A percentile compares a stretch with the other conserved stretches of the same genome.
These are phyloP conservation scores for Amniataba percoides DNA, from an alignment of 2,797 vertebrate genomes.

Conservation along the genomic window DNA sequence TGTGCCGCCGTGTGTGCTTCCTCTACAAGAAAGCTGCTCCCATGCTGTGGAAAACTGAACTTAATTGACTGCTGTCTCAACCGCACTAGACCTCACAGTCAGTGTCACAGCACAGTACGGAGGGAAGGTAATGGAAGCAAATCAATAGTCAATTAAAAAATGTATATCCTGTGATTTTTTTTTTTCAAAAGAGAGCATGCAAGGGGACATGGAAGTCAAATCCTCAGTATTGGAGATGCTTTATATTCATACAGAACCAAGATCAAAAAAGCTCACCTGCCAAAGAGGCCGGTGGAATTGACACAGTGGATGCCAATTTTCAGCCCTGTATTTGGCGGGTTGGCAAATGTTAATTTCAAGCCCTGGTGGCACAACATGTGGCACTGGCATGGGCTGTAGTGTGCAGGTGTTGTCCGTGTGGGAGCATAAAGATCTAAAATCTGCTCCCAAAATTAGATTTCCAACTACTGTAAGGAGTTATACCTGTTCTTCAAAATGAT, in stretches of 20 bases:
- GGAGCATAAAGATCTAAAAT: conserved; percentile 39
- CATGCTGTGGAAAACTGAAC: conserved; percentile 6
- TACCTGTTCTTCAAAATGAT: not conserved
- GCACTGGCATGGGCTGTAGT: conserved; percentile 48
- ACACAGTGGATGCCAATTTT: conserved; percentile 57
- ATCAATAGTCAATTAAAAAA: conserved; percentile 41
- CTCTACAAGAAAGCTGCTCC: conserved; percentile 19
- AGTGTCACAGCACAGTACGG: conserved; percentile 32
- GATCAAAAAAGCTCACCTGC: conserved; percentile 47
- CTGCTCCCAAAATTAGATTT: conserved; percentile 26
- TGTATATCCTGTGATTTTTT: conserved; percentile 24
- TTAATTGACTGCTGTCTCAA: conserved; percentile 38
- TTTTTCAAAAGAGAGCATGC: not conserved
- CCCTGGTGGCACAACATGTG: conserved; percentile 60
- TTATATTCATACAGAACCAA: conserved; percentile 36
- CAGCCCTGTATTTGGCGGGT: conserved; percentile 46
- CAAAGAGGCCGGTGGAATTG: conserved; percentile 32
- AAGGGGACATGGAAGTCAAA: not conserved
- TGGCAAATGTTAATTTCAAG: conserved; percentile 63
- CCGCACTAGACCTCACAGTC: conserved; percentile 28
- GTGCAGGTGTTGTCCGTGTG: conserved; percentile 52
- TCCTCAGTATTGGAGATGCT: not conserved
- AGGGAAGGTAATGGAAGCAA: conserved; percentile 10
- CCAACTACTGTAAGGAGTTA: conserved; percentile 3
- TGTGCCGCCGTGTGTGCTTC: conserved; percentile 13